phyloP scores from a whole-genome alignment of 2,113 vertebrate species.

The Oncorhynchus gorbuscha region DNA sequence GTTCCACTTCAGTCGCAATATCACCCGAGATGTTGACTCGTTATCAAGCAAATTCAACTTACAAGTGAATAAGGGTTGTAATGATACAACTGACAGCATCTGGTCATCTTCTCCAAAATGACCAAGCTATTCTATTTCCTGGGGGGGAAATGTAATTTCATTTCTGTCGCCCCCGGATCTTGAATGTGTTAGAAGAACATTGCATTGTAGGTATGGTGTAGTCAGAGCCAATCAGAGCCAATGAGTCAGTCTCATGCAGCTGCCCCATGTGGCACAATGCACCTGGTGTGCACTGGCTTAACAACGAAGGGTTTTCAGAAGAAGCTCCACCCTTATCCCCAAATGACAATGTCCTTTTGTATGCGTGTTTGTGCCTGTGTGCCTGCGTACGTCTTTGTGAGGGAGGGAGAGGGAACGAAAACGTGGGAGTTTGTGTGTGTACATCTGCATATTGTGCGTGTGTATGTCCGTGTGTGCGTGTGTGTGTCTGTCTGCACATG shows the following conservation, averaged over 20 bases:
- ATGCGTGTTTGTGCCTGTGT: conserved; percentile 1
- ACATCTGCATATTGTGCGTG: background rate
- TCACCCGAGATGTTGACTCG: background rate
- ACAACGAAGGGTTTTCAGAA: background rate
- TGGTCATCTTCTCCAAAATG: background rate
- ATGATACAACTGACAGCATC: background rate
- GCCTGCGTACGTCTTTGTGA: background rate
- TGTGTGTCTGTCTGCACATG: background rate
- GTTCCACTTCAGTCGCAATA: background rate
- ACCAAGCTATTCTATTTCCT: background rate
- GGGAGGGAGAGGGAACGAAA: background rate
- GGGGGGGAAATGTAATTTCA: background rate
- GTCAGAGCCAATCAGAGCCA: no score
- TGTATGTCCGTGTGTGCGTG: background rate
- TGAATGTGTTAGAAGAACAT: background rate
- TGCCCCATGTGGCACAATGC: background rate
- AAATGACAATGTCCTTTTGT: conserved; percentile 3
- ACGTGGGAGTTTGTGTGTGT: background rate
- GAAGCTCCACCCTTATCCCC: background rate
- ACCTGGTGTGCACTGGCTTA: background rate
- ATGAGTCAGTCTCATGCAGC: background rate
- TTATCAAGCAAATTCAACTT: background rate
- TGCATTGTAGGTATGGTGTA: background rate
- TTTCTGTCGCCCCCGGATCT: background rate
- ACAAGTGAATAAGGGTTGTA: background rate